These are phyloP conservation scores for Meta bourneti DNA, from an alignment of 2,888 invertebrate genomes.

Conservation along the genomic window DNA sequence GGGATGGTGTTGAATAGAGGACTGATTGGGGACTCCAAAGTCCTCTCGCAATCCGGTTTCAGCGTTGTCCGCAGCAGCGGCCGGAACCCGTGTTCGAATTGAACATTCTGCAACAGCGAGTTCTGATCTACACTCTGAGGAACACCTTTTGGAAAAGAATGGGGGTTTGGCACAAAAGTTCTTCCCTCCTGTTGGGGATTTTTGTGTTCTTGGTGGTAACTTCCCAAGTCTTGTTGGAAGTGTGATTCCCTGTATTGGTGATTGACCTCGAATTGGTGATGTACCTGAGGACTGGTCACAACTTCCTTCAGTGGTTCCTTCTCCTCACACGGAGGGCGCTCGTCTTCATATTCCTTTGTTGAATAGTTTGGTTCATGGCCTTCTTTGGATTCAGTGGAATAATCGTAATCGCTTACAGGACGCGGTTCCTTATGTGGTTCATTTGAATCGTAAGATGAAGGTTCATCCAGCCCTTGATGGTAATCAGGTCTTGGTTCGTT, in stretches of 20 bases:
- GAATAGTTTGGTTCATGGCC: background rate
- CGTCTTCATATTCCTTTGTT: background rate
- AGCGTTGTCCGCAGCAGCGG: background rate
- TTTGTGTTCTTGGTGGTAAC: background rate
- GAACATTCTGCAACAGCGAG: background rate
- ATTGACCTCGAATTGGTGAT: background rate
- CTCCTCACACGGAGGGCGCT: background rate
- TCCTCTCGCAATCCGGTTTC: background rate
- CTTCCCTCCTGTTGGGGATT: background rate
- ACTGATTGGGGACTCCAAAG: background rate
- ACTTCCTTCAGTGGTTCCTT: background rate
- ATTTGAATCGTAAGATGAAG: background rate
- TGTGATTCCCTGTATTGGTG: background rate
- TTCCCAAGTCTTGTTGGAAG: background rate
- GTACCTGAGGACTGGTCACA: background rate
- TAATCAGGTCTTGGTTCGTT: background rate
- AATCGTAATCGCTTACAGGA: background rate
- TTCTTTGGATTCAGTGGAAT: background rate
- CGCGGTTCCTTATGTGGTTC: background rate
- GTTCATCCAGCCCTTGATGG: background rate
- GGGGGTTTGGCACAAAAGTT: background rate
- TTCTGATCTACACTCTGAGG: background rate
- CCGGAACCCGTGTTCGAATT: constrained; percentile 7
- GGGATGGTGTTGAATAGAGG: background rate
- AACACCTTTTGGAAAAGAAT: background rate